Conservation (phyloP, 2,888 invertebrate genomes). For the Hydropsyche betteni region DNA sequence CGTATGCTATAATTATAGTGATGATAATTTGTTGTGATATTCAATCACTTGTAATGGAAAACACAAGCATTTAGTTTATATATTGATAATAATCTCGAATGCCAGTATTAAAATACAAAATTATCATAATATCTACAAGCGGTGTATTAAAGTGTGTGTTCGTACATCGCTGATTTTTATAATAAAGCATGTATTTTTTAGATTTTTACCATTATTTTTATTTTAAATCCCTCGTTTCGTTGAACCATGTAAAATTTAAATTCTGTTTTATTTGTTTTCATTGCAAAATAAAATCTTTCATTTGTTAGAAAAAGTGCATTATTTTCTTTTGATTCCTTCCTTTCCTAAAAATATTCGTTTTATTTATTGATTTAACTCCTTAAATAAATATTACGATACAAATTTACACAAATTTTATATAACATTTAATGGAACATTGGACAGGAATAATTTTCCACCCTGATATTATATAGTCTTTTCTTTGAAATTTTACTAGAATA, state of each 20-base stretch:
- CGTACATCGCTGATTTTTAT: conserved; percentile 9
- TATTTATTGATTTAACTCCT: neutral
- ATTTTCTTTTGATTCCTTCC: conserved; percentile 40
- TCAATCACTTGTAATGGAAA: conserved; percentile 16
- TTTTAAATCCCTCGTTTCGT: conserved; percentile 44
- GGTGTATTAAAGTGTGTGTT: neutral
- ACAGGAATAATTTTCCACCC: no score
- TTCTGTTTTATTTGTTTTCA: conserved; percentile 48
- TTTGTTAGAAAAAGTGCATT: conserved; percentile 43
- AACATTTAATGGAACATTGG: neutral
- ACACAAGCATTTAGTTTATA: conserved; percentile 12
- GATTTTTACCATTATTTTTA: conserved; percentile 31
- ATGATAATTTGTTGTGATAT: conserved; percentile 26
- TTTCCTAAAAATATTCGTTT: conserved; percentile 31
- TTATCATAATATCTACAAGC: neutral
- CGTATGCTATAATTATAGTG: neutral
- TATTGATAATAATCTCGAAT: conserved; percentile 44
- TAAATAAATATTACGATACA: no score
- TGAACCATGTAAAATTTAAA: conserved; percentile 46
- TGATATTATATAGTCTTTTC: neutral
- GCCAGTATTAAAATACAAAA: conserved; percentile 43
- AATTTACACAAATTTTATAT: neutral
- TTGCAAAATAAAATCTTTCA: conserved; percentile 46
- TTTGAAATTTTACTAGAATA: conserved; percentile 39
- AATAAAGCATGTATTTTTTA: conserved; percentile 23